Base-by-base conservation (phyloP, 2,888 invertebrate genomes). In the Agonopterix arenella region DNA sequence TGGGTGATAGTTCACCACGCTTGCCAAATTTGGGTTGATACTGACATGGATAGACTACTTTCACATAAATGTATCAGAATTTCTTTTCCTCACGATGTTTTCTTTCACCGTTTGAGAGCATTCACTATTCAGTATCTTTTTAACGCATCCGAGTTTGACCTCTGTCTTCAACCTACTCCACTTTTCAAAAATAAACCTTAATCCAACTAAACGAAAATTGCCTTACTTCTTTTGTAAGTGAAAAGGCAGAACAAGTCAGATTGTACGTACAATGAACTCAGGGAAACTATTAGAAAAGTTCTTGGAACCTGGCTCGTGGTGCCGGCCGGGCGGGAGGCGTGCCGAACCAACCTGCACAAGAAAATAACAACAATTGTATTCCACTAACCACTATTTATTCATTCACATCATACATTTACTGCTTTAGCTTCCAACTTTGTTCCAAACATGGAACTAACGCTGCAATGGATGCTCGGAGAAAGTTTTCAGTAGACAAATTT, bases 261-360 rank as follows among this genome's bases (percentile, higher is more conserved):
- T 70, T 62, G 63, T 68, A 59, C 62, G 72, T 68, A 60, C 75
- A 69, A 62, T 73, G 70, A 74, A 78, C 73, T 75, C 70, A 61
- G 59, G 72, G 73, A 76, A 76, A 78, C 77, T 76, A 81, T 80
- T 80, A 80, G 64, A 63, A 53, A 70, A 71, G 62, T 82, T 83
- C 81, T 62, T 57, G 65, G 83, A 83, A 83, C 62, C 58, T 58
- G 62, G 55, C 59, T 56, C 64, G 62, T 68, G 80, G 79, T 79
- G 81, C 80, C 80, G 70, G 55, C 54, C 57, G 63, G 78, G 60
- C 78, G 77, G 77, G 67, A 70, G 79, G 79, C 77, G 79, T 77
- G 72, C 57, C 73, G 54, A 59, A 57, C 59, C 59, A 60, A 54
- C 66, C 66, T 62, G 61, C 56, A 59, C 66, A 59, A 62, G 53